These are phyloP conservation scores for Ceratina japonica DNA, from an alignment of 1,140 invertebrate genomes.

Conservation along the genomic window DNA sequence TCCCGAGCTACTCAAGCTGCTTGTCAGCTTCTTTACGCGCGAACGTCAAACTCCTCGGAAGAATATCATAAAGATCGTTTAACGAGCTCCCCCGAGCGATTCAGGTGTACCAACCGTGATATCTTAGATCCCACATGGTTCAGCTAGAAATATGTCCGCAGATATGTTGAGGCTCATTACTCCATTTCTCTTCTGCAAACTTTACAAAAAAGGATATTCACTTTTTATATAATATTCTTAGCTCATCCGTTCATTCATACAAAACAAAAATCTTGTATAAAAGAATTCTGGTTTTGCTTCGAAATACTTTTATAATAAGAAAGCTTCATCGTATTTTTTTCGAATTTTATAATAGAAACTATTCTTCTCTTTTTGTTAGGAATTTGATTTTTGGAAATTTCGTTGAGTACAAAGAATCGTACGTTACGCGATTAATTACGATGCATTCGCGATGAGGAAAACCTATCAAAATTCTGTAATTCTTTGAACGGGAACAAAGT, in stretches of 20 bases:
- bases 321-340: no score
- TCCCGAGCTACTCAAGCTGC: slow-evolving; percentile 2
- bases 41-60: slow-evolving; percentile 8
- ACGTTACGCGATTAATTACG: background rate
- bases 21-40: slow-evolving; percentile 18
- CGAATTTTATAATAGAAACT: no score
- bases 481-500: background rate
- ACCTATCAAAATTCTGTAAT: background rate
- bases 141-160: slow-evolving; percentile 3
- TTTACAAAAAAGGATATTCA: no score
- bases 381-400: no score
- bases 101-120: slow-evolving; percentile 4
- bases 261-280: no score
- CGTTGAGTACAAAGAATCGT: no score
- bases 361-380: no score
- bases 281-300: no score
- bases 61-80: slow-evolving; percentile 34
- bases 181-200: no score
- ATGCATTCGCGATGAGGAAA: background rate
- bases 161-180: background rate
- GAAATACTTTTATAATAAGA: no score
- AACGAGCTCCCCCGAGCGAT: slow-evolving; percentile 18
- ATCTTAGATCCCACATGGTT: background rate
- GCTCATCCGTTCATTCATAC: no score
- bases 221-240: no score